Evolutionary conservation across 2,888 invertebrate genomes (phyloP), one percentile per base, ranked within the genome.

Genomic region (Ophion slaviceki): DNA sequence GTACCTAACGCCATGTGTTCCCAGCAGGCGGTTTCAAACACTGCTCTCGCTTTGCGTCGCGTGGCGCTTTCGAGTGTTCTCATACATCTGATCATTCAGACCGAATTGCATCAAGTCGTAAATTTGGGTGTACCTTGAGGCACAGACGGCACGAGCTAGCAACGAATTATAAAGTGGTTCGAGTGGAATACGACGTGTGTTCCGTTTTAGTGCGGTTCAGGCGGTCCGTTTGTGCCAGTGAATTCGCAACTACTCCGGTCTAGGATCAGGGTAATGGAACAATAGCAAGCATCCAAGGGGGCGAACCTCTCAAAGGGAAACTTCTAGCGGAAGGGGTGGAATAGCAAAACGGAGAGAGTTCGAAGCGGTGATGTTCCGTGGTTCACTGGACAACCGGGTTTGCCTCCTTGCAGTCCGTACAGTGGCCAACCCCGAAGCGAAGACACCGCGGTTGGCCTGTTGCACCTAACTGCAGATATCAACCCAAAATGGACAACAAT

Each of bases 361-460:
- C 61, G 47, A 64, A 76, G 57, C 79, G 61, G 53, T 75, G 78
- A 61, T 74, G 74, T 68, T 78, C 75, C 74, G 81, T 28, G 81
- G 78, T 81, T 79, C 66, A 62, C 61, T 71, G 75, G 66, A 74
- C 70, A 71, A 74, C 71, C 81, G 62, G 62, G 78, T 75, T 68
- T 71, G 70, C 61, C 8, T 14, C 57, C 70, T 75, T 24, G 76
- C 40, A 8, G 78, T 77, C 45, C 53, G 47, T 67, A 7, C 66
- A 84, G 80, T 74, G 86, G 80, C 57, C 68, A 59, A 78, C 59
- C 78, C 64, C 66, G 74, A 67, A 68, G 70, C 77, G 80, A 79
- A 72, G 71, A 86, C 86, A 81, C 68, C 67, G 70, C 67, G 40
- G 40, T 81, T 79, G 74, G 74, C 75, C 81, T 68, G 70, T 84